Percentiles rank a stretch among this genome's conserved stretches.
phyloP scores from a whole-genome alignment of 2,113 vertebrate species.

The Natator depressus region DNA sequence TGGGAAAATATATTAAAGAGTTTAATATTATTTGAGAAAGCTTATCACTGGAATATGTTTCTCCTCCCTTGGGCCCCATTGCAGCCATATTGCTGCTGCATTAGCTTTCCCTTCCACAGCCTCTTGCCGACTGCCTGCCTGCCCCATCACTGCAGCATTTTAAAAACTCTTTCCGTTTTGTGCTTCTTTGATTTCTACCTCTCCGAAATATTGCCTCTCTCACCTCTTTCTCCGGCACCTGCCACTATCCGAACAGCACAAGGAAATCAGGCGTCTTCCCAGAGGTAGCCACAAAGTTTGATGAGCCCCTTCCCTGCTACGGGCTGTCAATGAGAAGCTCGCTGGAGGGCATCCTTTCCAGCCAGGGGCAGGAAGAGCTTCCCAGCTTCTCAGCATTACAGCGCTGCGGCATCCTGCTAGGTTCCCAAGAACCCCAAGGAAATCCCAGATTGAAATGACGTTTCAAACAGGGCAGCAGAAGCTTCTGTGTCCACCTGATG shows the following conservation, averaged over 20 bases:
- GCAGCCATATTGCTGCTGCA: not conserved
- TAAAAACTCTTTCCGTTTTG: constrained; percentile 16
- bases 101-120: constrained; percentile 12
- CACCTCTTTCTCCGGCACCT: not conserved
- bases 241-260: not conserved
- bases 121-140: not conserved
- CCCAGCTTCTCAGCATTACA: not conserved
- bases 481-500: not conserved
- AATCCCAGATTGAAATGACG: not conserved
- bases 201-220: not conserved
- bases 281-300: not conserved
- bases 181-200: constrained; percentile 15
- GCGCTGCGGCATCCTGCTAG: not conserved
- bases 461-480: accelerated
- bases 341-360: not conserved
- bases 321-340: not conserved
- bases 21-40: constrained; percentile 31
- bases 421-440: too few relatives aligned
- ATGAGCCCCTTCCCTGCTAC: not conserved
- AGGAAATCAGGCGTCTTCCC: not conserved
- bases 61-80: not conserved
- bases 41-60: constrained; percentile 5
- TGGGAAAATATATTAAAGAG: constrained; percentile 9
- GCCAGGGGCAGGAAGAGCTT: not conserved
- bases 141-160: not conserved